Conservation (phyloP, 2,113 vertebrate species). For the Mastomys coucha region DNA sequence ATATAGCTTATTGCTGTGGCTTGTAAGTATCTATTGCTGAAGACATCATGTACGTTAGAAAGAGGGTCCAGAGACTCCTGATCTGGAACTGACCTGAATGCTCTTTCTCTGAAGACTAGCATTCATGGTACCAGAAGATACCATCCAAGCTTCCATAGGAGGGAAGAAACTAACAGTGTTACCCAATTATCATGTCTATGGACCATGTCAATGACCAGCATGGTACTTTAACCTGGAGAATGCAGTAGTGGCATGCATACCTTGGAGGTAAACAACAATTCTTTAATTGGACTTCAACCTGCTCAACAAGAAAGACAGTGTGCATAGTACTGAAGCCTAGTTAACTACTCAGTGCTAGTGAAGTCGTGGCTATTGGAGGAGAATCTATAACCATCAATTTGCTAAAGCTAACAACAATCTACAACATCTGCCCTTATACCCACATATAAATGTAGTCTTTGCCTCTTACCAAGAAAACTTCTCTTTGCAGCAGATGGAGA, state of each 20-base stretch:
- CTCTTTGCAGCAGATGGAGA: not conserved
- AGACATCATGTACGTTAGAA: not conserved
- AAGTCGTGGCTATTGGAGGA: no score
- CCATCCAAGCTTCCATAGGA: not conserved
- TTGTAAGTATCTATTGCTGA: not conserved
- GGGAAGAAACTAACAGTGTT: not conserved
- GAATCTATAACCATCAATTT: not conserved
- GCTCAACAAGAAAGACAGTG: not conserved
- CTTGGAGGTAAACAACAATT: not conserved
- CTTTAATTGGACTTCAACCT: not conserved
- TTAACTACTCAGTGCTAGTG: not conserved
- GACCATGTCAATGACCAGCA: not conserved
- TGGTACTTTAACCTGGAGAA: not conserved
- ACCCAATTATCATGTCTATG: not conserved
- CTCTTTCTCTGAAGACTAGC: not conserved
- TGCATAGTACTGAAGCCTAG: not conserved
- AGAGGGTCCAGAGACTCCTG: not conserved
- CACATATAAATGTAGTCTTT: not conserved
- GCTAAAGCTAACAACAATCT: not conserved
- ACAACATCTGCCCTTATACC: not conserved
- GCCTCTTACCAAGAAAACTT: not conserved
- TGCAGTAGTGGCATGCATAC: not conserved
- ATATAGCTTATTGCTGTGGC: not conserved
- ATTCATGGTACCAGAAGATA: not conserved
- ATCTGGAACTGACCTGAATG: not conserved